Evolutionary conservation across 2,113 vertebrate genomes (phyloP).

Genomic region (Cervus canadensis): DNA sequence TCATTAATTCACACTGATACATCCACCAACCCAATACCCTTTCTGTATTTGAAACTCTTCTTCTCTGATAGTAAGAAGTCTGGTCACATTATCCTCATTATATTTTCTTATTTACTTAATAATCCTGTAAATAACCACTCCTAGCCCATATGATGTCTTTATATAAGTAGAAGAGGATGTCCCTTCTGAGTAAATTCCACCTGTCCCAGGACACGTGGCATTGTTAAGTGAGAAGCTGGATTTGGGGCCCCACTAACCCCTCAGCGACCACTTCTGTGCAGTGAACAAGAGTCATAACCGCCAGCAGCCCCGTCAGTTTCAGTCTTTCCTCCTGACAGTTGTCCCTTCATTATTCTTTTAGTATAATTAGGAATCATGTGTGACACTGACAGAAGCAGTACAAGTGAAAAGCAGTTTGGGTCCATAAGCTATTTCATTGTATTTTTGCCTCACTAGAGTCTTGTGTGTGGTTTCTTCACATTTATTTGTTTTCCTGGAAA

Average conservation of each 20-base stretch:
- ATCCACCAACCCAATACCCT: background rate
- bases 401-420: slow-evolving; percentile 10
- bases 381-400: slow-evolving; percentile 15
- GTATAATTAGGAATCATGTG: slow-evolving; percentile 23
- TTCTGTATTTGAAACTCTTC: background rate
- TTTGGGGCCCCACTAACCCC: background rate
- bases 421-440: slow-evolving; percentile 32
- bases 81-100: background rate
- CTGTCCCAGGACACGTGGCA: background rate
- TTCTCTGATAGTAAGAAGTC: background rate
- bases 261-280: background rate
- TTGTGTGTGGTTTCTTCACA: slow-evolving; percentile 45
- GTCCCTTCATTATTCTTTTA: slow-evolving; percentile 33
- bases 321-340: background rate
- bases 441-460: slow-evolving; percentile 43
- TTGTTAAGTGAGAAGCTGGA: background rate
- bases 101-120: background rate
- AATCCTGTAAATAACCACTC: background rate
- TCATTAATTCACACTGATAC: background rate
- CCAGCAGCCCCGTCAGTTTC: background rate
- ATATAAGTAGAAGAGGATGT: background rate
- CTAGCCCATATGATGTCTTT: background rate
- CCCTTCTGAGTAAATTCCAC: background rate
- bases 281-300: background rate
- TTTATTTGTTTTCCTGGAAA: slow-evolving; percentile 62